Conservation (phyloP, 2,797 vertebrate genomes). For the Cheirogaleus major region DNA sequence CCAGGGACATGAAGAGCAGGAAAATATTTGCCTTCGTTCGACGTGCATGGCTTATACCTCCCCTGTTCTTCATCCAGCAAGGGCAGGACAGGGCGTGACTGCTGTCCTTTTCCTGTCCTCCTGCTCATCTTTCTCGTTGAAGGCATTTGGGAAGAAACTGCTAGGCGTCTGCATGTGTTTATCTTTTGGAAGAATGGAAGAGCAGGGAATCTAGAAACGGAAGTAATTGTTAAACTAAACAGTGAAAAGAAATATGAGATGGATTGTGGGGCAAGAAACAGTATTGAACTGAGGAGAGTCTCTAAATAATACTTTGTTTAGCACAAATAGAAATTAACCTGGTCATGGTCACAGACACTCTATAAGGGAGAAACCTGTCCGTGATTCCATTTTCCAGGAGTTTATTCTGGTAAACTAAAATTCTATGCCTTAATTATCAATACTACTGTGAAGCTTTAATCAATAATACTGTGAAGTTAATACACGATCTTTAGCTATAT, state of each 20-base stretch:
- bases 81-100: neutral
- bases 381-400: neutral
- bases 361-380: neutral
- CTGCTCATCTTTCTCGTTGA: neutral
- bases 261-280: neutral
- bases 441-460: neutral
- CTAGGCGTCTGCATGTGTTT: neutral
- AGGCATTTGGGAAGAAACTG: neutral
- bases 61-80: neutral
- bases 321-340: neutral
- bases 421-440: neutral
- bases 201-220: neutral
- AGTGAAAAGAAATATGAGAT: neutral
- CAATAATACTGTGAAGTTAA: neutral
- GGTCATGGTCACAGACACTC: neutral
- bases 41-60: neutral
- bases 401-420: neutral
- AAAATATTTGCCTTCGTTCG: neutral
- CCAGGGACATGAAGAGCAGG: neutral
- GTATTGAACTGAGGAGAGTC: neutral
- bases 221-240: neutral
- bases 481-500: neutral
- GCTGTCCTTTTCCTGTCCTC: neutral
- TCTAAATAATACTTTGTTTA: neutral
- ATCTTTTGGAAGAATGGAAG: neutral